A percentile compares a stretch with the other conserved stretches of the same genome.
phyloP scores from a whole-genome alignment of 2,797 vertebrate species.

The Onychomys torridus region DNA sequence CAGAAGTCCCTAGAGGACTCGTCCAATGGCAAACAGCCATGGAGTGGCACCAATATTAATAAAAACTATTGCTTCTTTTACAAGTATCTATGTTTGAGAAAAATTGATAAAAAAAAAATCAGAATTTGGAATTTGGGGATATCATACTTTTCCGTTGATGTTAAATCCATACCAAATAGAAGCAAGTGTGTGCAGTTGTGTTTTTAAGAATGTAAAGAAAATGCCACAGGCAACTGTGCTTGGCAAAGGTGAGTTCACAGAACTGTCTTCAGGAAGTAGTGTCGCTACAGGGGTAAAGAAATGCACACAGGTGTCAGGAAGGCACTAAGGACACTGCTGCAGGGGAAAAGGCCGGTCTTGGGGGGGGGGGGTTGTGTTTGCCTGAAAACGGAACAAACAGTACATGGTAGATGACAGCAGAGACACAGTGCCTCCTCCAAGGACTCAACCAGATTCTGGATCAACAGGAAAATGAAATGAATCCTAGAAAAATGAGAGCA shows the following conservation, averaged over 20 bases:
- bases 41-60: background rate
- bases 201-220: constrained; percentile 19
- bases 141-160: background rate
- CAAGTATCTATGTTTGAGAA: background rate
- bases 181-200: background rate
- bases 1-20: background rate
- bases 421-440: background rate
- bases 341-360: background rate
- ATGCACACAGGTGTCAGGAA: background rate
- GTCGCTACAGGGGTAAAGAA: background rate
- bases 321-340: background rate
- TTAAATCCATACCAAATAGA: background rate
- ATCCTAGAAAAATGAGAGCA: background rate
- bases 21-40: background rate
- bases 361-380: background rate
- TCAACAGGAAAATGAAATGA: constrained; percentile 25
- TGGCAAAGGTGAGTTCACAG: background rate
- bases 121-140: background rate
- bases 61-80: background rate
- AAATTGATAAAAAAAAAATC: background rate
- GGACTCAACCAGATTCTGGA: background rate
- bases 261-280: background rate
- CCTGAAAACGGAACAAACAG: background rate
- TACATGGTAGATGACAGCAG: background rate
- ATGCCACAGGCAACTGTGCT: background rate